Conservation (phyloP, 2,113 vertebrate genomes). For the Miniopterus natalensis region DNA sequence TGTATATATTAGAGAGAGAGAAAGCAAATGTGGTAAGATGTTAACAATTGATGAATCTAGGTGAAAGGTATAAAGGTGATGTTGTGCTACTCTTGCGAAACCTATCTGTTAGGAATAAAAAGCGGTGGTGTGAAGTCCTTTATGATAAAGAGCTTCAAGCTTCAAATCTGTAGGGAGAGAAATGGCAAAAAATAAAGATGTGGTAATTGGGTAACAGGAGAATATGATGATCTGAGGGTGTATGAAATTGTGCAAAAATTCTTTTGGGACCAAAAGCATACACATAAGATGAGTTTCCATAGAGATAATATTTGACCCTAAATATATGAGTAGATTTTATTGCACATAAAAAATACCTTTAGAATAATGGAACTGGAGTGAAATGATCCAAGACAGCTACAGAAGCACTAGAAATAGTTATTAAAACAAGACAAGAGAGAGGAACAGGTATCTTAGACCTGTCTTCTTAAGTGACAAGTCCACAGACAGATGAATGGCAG, state of each 20-base stretch:
- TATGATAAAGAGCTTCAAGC: background rate
- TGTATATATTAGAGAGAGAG: background rate
- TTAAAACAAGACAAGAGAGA: constrained; percentile 59
- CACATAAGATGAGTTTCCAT: constrained; percentile 41
- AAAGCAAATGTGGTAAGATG: background rate
- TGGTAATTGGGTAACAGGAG: background rate
- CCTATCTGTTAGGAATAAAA: constrained; percentile 49
- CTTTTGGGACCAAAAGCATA: constrained; percentile 46
- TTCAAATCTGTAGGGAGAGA: constrained; percentile 35
- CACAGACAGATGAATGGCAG: background rate
- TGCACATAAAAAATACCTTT: constrained; percentile 63
- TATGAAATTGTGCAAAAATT: constrained; percentile 43
- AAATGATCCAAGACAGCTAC: constrained; percentile 50
- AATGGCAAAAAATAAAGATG: background rate
- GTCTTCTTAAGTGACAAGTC: constrained; percentile 32
- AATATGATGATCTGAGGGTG: background rate
- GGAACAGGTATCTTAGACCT: background rate
- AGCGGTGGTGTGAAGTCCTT: background rate
- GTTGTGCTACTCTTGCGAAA: background rate
- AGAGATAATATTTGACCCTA: constrained; percentile 30
- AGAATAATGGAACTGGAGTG: constrained; percentile 64
- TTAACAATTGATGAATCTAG: background rate
- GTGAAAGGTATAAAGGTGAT: background rate
- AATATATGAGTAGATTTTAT: constrained; percentile 54
- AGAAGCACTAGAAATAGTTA: constrained; percentile 30